These are phyloP conservation scores for Plecturocebus donacophilus DNA, from an alignment of 2,113 vertebrate genomes.

Conservation along the genomic window DNA sequence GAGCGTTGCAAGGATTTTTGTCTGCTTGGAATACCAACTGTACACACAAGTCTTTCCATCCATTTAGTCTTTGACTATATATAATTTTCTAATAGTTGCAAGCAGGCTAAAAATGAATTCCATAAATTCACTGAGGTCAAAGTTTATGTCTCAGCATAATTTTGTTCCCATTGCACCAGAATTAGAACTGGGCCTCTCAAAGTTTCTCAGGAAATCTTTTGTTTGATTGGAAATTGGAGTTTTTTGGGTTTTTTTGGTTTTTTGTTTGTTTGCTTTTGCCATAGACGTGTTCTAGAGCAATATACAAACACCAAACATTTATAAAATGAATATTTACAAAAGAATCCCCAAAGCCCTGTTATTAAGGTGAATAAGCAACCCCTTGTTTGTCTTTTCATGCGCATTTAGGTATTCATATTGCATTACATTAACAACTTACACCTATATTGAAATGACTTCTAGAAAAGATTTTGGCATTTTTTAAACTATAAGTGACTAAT, in stretches of 20 bases:
- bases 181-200: neutral
- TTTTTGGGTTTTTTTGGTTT: neutral
- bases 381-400: neutral
- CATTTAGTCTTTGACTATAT: neutral
- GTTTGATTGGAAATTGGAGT: neutral
- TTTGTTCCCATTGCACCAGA: neutral
- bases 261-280: neutral
- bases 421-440: rapidly evolving
- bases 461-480: neutral
- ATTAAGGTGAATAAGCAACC: neutral
- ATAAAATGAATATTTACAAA: neutral
- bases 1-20: neutral
- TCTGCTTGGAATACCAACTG: neutral
- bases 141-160: neutral
- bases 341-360: neutral
- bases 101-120: slow-evolving; percentile 8
- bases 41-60: neutral
- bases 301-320: neutral
- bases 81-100: neutral
- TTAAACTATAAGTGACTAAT: neutral
- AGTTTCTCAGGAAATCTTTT: neutral
- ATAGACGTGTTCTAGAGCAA: neutral
- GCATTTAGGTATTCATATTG: rapidly evolving
- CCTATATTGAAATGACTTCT: neutral
- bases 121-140: neutral